Conservation (phyloP, 2,888 invertebrate species). For the Caenorhabditis wallacei region DNA sequence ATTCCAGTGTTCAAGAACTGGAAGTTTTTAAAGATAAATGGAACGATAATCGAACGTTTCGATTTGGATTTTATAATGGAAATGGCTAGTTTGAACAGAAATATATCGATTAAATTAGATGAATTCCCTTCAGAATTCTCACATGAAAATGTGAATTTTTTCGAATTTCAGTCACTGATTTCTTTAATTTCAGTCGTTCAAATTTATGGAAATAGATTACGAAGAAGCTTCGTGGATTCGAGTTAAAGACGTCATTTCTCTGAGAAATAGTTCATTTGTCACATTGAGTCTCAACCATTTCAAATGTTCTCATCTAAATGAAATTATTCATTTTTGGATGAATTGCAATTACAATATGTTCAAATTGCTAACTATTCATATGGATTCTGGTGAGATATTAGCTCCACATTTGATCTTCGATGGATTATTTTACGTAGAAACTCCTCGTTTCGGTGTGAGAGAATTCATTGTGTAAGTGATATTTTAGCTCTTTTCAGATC, state of each 20-base stretch:
- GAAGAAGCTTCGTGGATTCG: conserved; percentile 1
- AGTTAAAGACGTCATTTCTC: conserved; percentile 1
- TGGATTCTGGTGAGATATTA: not conserved
- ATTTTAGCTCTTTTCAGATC: not conserved
- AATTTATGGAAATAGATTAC: conserved; percentile 8
- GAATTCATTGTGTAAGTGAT: not conserved
- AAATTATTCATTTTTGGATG: conserved; percentile 1
- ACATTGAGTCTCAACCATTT: not conserved
- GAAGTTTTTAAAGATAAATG: not conserved
- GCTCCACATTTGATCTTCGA: not conserved
- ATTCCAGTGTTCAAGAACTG: not conserved
- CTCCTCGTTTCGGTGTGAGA: not conserved
- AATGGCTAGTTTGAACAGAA: not conserved
- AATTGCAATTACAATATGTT: conserved; percentile 8
- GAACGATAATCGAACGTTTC: not conserved
- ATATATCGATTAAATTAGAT: not conserved
- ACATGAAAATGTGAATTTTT: not conserved
- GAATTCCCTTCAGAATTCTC: not conserved
- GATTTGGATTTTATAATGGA: conserved; percentile 1
- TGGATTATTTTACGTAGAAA: not conserved
- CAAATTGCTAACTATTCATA: conserved; percentile 5
- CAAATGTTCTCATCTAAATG: not conserved
- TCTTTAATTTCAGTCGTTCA: not conserved
- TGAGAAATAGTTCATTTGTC: not conserved
- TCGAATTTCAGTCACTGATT: not conserved